phyloP scores from a whole-genome alignment of 2,888 invertebrate genomes.

The Drosophila koepferae region DNA sequence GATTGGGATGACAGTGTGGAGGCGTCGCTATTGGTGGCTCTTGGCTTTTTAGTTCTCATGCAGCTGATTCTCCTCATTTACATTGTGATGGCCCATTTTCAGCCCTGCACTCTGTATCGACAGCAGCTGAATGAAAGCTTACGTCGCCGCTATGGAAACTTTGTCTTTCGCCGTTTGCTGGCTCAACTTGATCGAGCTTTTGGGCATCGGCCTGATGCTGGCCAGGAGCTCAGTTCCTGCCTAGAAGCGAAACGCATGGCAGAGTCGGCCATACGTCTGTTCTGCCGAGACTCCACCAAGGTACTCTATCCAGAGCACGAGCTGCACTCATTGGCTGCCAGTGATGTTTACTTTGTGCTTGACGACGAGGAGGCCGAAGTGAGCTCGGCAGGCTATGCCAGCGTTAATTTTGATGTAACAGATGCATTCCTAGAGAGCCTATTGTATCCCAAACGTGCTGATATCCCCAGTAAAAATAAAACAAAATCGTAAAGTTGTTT shows the following conservation, averaged over 20 bases:
- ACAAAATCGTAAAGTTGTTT: conserved; percentile 8
- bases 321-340: conserved; percentile 18
- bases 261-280: conserved; percentile 45
- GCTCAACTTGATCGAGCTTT: conserved; percentile 45
- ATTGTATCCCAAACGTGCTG: conserved; percentile 43
- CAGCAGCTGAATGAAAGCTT: conserved; percentile 29
- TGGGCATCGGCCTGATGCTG: not conserved
- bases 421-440: conserved; percentile 43
- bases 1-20: conserved; percentile 38
- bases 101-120: conserved; percentile 25
- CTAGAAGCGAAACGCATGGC: conserved; percentile 22
- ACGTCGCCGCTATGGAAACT: conserved; percentile 46
- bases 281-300: conserved; percentile 47
- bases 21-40: conserved; percentile 33
- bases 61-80: conserved; percentile 47
- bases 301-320: conserved; percentile 48
- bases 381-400: conserved; percentile 40
- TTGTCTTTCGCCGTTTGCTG: conserved; percentile 57
- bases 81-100: conserved; percentile 27
- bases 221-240: conserved; percentile 21
- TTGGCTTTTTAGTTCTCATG: conserved; percentile 33
- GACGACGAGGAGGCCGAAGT: conserved; percentile 48
- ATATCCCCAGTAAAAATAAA: conserved; percentile 14
- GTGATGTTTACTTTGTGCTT: conserved; percentile 44
- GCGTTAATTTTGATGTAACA: conserved; percentile 40